These are phyloP conservation scores for Anhinga anhinga DNA, from an alignment of 2,113 vertebrate genomes.

Conservation along the genomic window DNA sequence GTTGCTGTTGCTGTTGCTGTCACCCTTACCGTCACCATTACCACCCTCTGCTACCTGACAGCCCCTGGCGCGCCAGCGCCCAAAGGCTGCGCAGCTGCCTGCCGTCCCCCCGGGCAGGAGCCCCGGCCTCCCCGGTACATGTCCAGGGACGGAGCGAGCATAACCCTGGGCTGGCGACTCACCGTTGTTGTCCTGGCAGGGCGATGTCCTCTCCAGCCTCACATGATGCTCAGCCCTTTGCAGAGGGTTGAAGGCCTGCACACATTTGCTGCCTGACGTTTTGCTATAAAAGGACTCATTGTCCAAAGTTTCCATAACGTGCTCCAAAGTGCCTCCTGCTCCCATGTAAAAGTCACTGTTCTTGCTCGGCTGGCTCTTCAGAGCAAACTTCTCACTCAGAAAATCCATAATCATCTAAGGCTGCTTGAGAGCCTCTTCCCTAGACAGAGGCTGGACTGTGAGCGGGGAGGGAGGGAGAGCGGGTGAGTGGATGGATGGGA, in stretches of 20 bases:
- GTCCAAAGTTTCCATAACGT: slow-evolving; percentile 95
- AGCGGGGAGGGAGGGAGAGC: not conserved
- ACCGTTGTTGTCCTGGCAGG: slow-evolving; percentile 86
- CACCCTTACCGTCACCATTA: too few relatives aligned
- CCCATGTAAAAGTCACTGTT: slow-evolving; percentile 92
- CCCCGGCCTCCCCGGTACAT: not conserved
- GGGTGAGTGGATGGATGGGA: slow-evolving; percentile 22
- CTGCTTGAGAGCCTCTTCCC: slow-evolving; percentile 44
- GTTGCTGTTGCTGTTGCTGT: too few relatives aligned
- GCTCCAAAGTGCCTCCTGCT: slow-evolving; percentile 83
- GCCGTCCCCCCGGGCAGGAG: not conserved
- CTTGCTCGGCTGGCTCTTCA: slow-evolving; percentile 89
- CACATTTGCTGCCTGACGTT: slow-evolving; percentile 84
- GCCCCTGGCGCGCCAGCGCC: rapidly evolving
- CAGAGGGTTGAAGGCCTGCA: slow-evolving; percentile 85
- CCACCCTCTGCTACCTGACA: not conserved
- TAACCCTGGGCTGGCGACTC: slow-evolving; percentile 41
- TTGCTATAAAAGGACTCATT: slow-evolving; percentile 92
- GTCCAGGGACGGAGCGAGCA: not conserved
- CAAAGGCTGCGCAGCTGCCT: not conserved
- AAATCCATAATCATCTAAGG: slow-evolving; percentile 90
- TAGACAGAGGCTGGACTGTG: slow-evolving; percentile 57
- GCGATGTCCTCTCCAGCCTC: slow-evolving; percentile 84
- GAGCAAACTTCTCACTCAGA: slow-evolving; percentile 92
- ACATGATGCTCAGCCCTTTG: slow-evolving; percentile 84